Base-by-base conservation (phyloP, 2,113 vertebrate genomes). In the Hiodon tergisus region DNA sequence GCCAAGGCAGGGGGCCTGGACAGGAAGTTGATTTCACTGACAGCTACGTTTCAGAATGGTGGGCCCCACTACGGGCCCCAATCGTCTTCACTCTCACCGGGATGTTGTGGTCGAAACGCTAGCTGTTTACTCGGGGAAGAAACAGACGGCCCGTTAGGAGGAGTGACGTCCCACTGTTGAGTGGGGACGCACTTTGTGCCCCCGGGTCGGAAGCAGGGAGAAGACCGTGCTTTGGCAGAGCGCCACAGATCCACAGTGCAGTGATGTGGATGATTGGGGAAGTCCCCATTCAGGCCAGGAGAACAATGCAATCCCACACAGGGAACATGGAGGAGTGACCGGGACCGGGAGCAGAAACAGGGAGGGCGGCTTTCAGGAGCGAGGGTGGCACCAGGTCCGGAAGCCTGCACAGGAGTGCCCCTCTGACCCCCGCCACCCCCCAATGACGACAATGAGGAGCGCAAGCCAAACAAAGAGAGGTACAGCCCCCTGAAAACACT, bases 391-490 rank as follows among this genome's bases (percentile, higher is more conserved):
- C 53, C 16, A 59, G 71, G 71, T 66, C 46, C 47, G 48, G 63
- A 61, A 31, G 72, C 65, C 63, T 31, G 31, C 31, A 31, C 1
- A 73, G 59, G 54, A 54, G 71, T 51, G 55, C 72, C 78, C 85
- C 84, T 85, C 85, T 83, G 82, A 50, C 75, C 61, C n/a, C 67
- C 66, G 17, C 9, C 48, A 59, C 59, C 78, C 72, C 61, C 71
- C 85, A 86, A 90, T 90, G 90, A 91, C 87, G 89, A 84, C 86
- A 89, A 82, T 82, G 62, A 88, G 87, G 89, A 87, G 78, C 81
- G 81, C 69, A 83, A 59, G 72, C 81, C 85, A 89, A 89, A 89
- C 88, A 87, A 90, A 90, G 84, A 79, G 67, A 16, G 14, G 13
- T n/a, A n/a, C 83, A 47, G 78, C 60, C 78, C 81, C 83, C 63